These are phyloP conservation scores for Chloroceryle aenea DNA, from an alignment of 2,113 vertebrate genomes.

Conservation along the genomic window DNA sequence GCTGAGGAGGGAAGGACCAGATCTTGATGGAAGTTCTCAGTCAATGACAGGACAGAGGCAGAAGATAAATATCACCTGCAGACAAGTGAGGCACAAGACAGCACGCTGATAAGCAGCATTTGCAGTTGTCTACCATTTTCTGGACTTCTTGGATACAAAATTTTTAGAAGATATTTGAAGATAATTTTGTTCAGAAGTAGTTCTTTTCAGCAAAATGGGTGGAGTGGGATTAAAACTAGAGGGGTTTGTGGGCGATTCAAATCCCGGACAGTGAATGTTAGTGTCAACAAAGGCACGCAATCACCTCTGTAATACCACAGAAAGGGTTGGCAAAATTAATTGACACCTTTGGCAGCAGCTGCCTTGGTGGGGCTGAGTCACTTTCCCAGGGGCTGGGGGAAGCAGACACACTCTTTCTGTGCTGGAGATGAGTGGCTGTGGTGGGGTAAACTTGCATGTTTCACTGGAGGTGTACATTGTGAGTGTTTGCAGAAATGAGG, in stretches of 20 bases:
- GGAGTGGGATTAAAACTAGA: not conserved
- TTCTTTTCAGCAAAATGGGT: not conserved
- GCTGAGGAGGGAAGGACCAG: not conserved
- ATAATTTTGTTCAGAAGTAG: not conserved
- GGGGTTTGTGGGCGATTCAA: not conserved
- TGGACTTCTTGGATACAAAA: not conserved
- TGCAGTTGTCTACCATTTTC: not conserved
- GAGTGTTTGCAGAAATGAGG: not conserved
- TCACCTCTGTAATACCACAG: not conserved
- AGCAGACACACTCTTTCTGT: not conserved
- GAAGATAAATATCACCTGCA: not conserved
- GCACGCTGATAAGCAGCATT: not conserved
- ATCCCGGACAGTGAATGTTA: not conserved
- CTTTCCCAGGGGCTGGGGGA: not conserved
- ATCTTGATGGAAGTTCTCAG: not conserved
- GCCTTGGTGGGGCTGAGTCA: accelerated
- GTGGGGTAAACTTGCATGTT: not conserved
- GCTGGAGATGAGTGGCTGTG: not conserved
- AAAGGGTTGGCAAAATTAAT: not conserved
- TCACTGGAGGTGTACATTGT: not conserved
- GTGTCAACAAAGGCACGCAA: not conserved
- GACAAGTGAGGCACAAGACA: not conserved
- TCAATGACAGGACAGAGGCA: not conserved
- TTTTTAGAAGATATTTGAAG: not conserved
- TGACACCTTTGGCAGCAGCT: not conserved